Evolutionary conservation across 2,888 invertebrate genomes (phyloP).

Genomic region (Drosophila multiciliata): DNA sequence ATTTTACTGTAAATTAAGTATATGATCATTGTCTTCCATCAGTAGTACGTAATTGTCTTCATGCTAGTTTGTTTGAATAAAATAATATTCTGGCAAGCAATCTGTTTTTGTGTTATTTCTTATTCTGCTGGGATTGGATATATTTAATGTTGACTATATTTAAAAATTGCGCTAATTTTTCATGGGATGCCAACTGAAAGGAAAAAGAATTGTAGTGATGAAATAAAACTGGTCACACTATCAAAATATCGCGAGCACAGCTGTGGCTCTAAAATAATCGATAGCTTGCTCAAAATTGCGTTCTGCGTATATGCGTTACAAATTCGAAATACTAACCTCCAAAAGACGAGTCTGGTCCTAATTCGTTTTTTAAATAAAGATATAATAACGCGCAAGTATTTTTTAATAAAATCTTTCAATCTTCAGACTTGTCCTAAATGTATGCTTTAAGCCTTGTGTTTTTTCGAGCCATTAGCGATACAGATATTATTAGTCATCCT

Average conservation of each 20-base stretch:
- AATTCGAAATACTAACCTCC: not conserved
- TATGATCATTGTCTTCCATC: constrained; percentile 64
- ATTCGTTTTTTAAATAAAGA: not conserved
- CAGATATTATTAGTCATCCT: not conserved
- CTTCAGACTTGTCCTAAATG: not conserved
- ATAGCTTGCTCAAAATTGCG: constrained; percentile 2
- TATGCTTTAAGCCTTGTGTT: not conserved
- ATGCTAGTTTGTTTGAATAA: constrained; percentile 63
- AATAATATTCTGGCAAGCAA: constrained; percentile 16
- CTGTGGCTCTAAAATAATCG: constrained; percentile 4
- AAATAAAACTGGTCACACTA: not conserved
- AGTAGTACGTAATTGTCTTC: constrained; percentile 55
- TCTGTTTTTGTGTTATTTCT: not conserved
- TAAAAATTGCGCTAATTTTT: not conserved
- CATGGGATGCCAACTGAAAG: constrained; percentile 11
- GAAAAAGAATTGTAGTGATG: not conserved
- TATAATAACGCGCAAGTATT: not conserved
- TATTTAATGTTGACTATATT: not conserved
- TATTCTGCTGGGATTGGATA: not conserved
- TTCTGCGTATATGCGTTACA: not conserved
- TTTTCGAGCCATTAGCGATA: not conserved
- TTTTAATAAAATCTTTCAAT: not conserved
- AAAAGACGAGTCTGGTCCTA: not conserved
- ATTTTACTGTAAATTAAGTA: constrained; percentile 35
- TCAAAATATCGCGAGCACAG: not conserved